Evolutionary conservation across 2,113 vertebrate species (phyloP), one percentile per base, ranked within the genome.

Genomic region (Tragulus kanchil): DNA sequence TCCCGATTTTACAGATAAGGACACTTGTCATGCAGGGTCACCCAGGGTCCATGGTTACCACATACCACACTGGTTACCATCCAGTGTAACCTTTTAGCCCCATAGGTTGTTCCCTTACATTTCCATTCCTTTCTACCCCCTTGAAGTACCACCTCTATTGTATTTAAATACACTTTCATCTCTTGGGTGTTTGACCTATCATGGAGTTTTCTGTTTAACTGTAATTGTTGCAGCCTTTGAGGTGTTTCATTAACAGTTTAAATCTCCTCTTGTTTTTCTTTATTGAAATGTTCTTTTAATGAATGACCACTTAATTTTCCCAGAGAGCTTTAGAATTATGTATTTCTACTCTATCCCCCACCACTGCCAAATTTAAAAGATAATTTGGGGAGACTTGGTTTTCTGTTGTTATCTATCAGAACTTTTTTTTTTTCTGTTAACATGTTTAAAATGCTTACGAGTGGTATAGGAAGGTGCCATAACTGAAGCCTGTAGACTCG

Each of bases 281-380:
- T 42, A 81, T 58, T 94, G 58, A 83, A 89, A 91, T 59, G 14
- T 31, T 95, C 14, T 94, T 97, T 59, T 75, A 91, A 84, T 91
- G 48, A 97, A 50, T 83, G 58, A 62, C 28, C 25, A 58, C 77
- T 96, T 95, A 79, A 71, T 79, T 96, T 98, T 84, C 45, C 45
- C 48, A 71, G 59, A 85, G 52, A 81, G n/a, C 26, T 94, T 92
- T 95, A 82, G 48, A 87, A 84, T 86, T 94, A 89, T 6, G 77
- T 95, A 50, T 86, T 94, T 50, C 42, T 85, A 56, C 25, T 13
- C 13, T n/a, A 19, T 82, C 69, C 36, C 69, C 36, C 42, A 48
- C 52, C 36, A 36, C 36, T 36, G 36, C 42, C 15, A 81, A 92
- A 79, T 12, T 54, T 89, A 86, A 88, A 96, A 52, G 15, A 21